Conservation (phyloP, 2,888 invertebrate genomes). For the Stenchaetothrips biformis region DNA sequence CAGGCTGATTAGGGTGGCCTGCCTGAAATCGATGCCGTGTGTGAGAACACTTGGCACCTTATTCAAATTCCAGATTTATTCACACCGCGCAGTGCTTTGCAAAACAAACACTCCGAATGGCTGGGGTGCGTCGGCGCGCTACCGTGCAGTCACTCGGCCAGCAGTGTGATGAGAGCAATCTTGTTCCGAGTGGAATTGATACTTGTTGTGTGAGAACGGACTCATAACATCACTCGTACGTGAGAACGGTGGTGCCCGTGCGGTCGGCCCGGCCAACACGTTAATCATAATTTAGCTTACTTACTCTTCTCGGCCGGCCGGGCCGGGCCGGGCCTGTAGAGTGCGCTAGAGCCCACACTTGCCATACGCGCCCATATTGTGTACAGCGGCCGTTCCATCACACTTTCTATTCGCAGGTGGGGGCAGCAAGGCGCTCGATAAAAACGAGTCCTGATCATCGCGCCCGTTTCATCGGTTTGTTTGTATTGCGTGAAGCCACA, state of each 20-base stretch:
- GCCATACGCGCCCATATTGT: background rate
- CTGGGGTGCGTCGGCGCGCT: too few species aligned
- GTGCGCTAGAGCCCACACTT: background rate
- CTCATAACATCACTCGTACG: background rate
- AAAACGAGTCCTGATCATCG: too few species aligned
- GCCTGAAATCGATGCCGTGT: background rate
- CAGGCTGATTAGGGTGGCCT: constrained; percentile 7
- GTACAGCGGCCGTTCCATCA: background rate
- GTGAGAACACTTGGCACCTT: background rate
- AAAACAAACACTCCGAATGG: too few species aligned
- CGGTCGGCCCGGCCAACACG: background rate
- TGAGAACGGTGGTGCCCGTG: background rate
- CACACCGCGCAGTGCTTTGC: background rate
- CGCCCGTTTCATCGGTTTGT: background rate
- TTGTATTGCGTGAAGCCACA: constrained; percentile 9
- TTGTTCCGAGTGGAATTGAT: background rate
- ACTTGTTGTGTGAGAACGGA: background rate
- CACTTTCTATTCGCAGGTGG: too few species aligned
- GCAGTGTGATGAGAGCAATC: too few species aligned
- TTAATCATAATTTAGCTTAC: background rate
- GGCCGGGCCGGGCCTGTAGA: background rate
- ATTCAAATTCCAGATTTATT: background rate
- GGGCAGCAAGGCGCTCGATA: too few species aligned
- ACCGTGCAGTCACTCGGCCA: too few species aligned
- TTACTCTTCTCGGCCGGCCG: background rate